Evolutionary conservation across 30 jellyfish, hydroid and myxozoan species (phyloP).

Genomic region (Chrysaora quinquecirrha): DNA sequence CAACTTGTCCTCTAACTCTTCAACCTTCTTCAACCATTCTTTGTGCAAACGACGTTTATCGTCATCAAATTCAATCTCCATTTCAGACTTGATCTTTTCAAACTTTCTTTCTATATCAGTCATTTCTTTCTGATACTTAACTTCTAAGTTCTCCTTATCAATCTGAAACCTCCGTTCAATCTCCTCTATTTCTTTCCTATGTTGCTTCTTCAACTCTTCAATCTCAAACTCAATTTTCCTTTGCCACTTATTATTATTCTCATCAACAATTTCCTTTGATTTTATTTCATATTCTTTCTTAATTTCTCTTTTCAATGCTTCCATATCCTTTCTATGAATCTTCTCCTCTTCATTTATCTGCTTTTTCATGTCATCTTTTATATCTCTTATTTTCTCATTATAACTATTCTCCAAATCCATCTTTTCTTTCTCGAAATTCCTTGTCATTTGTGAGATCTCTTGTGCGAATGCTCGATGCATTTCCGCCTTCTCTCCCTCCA

Average conservation of each 20-base stretch:
- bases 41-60: slow-evolving; percentile 67
- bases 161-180: slow-evolving; percentile 45
- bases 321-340: slow-evolving; percentile 10
- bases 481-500: slow-evolving; percentile 85
- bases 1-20: slow-evolving; percentile 51
- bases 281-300: slow-evolving; percentile 51
- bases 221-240: slow-evolving; percentile 40
- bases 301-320: slow-evolving; percentile 51
- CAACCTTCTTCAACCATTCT: slow-evolving; percentile 72
- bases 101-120: slow-evolving; percentile 61
- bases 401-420: slow-evolving; percentile 44
- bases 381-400: slow-evolving; percentile 30
- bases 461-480: slow-evolving; percentile 73
- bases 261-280: slow-evolving; percentile 11
- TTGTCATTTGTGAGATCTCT: slow-evolving; percentile 73
- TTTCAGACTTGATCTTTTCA: slow-evolving; percentile 61
- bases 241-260: slow-evolving; percentile 44
- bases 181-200: slow-evolving; percentile 28
- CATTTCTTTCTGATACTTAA: slow-evolving; percentile 46
- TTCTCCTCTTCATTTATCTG: slow-evolving; percentile 26
- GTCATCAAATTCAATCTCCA: slow-evolving; percentile 78
- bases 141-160: slow-evolving; percentile 61
- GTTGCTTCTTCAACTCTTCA: slow-evolving; percentile 45
- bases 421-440: slow-evolving; percentile 75
- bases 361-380: slow-evolving; percentile 42